These are phyloP conservation scores for Carduelis carduelis DNA, from an alignment of 2,797 vertebrate genomes.

Conservation along the genomic window DNA sequence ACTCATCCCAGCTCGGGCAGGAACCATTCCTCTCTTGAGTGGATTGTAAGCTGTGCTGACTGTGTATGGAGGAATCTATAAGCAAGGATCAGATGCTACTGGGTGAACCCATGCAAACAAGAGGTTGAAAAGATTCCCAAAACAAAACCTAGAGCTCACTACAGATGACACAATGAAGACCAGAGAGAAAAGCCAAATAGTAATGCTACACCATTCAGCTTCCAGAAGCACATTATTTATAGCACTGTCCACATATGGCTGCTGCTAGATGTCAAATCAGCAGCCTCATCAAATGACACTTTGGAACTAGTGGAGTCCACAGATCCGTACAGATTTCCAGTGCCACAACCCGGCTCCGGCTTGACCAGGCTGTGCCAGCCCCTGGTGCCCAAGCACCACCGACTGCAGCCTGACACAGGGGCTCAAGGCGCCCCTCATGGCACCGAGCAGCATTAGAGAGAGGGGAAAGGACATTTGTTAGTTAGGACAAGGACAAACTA, in stretches of 20 bases:
- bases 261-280: constrained; percentile 79
- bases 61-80: constrained; percentile 85
- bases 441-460: not conserved
- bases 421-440: not conserved
- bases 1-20: not conserved
- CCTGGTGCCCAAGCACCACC: not conserved
- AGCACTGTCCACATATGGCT: constrained; percentile 71
- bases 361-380: not conserved
- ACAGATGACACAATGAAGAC: constrained; percentile 95
- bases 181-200: constrained; percentile 86
- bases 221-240: constrained; percentile 78
- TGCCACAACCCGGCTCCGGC: constrained; percentile 29
- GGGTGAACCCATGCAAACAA: constrained; percentile 94
- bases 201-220: constrained; percentile 84
- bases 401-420: not conserved
- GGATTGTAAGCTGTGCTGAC: constrained; percentile 85
- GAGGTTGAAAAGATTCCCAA: constrained; percentile 83
- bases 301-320: constrained; percentile 81
- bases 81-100: constrained; percentile 83
- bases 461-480: constrained; percentile 29
- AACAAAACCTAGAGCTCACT: constrained; percentile 94
- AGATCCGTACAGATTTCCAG: constrained; percentile 75
- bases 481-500: constrained; percentile 48
- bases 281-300: constrained; percentile 74
- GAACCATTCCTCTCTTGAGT: constrained; percentile 77